phyloP scores from a whole-genome alignment of 2,797 vertebrate species.

The Tarsius wallacei region DNA sequence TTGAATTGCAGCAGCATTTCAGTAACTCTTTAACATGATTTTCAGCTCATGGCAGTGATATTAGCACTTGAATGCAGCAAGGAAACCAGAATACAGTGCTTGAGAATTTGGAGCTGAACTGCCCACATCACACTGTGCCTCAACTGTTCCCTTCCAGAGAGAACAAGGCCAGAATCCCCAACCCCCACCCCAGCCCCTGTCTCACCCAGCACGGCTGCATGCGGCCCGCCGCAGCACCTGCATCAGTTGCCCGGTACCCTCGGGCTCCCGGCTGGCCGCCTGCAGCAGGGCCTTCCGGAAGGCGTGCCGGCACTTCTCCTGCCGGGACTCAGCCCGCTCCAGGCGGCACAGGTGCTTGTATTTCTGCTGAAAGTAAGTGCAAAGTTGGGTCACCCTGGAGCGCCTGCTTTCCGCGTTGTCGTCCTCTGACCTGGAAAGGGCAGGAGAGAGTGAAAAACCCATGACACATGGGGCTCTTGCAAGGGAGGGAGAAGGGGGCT shows the following conservation, averaged over 20 bases:
- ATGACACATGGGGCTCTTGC: neutral
- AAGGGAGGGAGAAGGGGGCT: neutral
- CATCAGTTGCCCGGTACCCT: constrained; percentile 95
- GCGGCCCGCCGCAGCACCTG: constrained; percentile 94
- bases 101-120: neutral
- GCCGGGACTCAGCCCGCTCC: constrained; percentile 96
- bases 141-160: neutral
- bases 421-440: constrained; percentile 92
- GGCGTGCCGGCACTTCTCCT: constrained; percentile 96
- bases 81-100: neutral
- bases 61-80: neutral
- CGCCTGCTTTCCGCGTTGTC: constrained; percentile 93
- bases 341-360: constrained; percentile 99
- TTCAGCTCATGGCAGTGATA: rapidly evolving
- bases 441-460: constrained; percentile 50
- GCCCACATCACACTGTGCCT: neutral
- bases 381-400: constrained; percentile 96
- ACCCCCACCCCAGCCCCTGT: neutral
- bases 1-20: neutral
- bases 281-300: constrained; percentile 98
- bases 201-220: constrained; percentile 92
- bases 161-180: neutral
- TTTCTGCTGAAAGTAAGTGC: constrained; percentile 98
- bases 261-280: constrained; percentile 96
- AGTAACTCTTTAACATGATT: neutral